phyloP scores from a whole-genome alignment of 2,113 vertebrate genomes.

The Micronisus gabar region DNA sequence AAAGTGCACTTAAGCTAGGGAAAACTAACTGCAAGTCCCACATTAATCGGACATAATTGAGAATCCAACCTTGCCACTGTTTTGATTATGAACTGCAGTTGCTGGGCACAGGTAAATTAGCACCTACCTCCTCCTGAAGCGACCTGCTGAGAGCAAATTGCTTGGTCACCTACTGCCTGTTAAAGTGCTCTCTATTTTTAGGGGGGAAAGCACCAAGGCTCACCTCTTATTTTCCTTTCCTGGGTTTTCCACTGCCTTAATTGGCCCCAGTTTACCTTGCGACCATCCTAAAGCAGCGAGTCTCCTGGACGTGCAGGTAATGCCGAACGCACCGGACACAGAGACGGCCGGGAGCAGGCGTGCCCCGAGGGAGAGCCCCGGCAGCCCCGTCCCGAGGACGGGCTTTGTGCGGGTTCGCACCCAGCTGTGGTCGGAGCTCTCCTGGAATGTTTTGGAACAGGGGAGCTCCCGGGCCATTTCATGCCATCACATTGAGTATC shows the following conservation, averaged over 20 bases:
- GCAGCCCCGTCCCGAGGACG: background rate
- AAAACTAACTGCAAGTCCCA: background rate
- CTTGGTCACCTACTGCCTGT: background rate
- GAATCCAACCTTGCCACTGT: background rate
- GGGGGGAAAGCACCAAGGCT: background rate
- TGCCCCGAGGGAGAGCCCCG: background rate
- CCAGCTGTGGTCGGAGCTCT: background rate
- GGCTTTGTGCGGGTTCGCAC: background rate
- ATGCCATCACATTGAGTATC: fast-evolving
- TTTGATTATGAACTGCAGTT: background rate
- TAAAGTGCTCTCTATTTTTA: background rate
- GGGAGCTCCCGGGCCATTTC: background rate
- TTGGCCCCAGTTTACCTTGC: background rate
- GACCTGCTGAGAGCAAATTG: background rate
- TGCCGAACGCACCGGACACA: fast-evolving
- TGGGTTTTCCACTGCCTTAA: background rate
- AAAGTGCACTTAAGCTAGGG: background rate
- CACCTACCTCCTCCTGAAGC: background rate
- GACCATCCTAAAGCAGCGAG: background rate
- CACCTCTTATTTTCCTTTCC: background rate
- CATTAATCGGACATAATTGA: background rate
- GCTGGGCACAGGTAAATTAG: background rate
- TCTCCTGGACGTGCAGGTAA: fast-evolving
- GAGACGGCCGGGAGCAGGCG: background rate
- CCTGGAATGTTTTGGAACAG: background rate